These are phyloP conservation scores for Barnardius zonarius DNA, from an alignment of 2,113 vertebrate genomes.

Conservation along the genomic window DNA sequence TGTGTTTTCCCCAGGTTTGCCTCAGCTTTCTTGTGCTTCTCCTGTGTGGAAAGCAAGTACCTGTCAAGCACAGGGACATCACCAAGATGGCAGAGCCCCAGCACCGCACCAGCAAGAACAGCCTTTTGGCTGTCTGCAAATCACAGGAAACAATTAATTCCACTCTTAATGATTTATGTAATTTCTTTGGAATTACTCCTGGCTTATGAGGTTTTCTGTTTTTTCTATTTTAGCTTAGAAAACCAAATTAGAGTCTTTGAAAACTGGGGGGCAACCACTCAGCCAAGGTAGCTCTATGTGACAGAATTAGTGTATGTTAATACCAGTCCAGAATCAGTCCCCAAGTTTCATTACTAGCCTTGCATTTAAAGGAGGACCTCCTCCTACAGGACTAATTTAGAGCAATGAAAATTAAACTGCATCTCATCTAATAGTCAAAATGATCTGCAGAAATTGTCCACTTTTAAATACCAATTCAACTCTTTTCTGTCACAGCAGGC, in stretches of 20 bases:
- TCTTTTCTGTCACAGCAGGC: slow-evolving; percentile 59
- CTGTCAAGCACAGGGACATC: not conserved
- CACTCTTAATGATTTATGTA: not conserved
- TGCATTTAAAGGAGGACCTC: slow-evolving; percentile 14
- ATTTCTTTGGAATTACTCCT: slow-evolving; percentile 12
- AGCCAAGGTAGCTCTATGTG: not conserved
- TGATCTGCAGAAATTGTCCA: slow-evolving; percentile 48
- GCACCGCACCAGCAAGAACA: not conserved
- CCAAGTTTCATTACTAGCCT: not conserved
- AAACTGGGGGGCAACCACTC: not conserved
- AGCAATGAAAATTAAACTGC: slow-evolving; percentile 59
- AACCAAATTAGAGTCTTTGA: not conserved
- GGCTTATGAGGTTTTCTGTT: not conserved
- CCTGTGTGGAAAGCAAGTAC: not conserved
- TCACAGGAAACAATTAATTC: slow-evolving; percentile 34
- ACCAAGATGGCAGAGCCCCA: not conserved
- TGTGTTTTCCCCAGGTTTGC: not conserved
- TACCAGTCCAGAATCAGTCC: not conserved
- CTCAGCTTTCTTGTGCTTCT: fast-evolving
- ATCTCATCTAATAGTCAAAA: slow-evolving; percentile 50
- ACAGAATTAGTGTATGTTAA: not conserved
- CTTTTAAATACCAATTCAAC: slow-evolving; percentile 38
- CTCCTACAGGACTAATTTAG: slow-evolving; percentile 42
- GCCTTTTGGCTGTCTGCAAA: not conserved
- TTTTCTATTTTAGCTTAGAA: not conserved